Evolutionary conservation across 2,888 invertebrate species (phyloP).

Genomic region (Stomorhina lunata): DNA sequence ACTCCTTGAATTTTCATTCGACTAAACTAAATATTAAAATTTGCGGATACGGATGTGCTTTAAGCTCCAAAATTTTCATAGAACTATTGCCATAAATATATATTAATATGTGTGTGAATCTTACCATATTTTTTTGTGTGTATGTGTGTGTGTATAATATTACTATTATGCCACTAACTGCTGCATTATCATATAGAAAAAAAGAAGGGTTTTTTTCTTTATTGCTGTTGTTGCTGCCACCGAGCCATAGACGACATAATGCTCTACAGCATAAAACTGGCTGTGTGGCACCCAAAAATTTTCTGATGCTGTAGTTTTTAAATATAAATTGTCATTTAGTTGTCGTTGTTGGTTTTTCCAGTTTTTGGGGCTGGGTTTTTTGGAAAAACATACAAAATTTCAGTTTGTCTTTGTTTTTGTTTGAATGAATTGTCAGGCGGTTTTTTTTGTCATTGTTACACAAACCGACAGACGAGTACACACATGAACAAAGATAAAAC

Average conservation of each 20-base stretch:
- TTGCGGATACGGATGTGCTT: conserved; percentile 48
- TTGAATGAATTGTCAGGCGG: conserved; percentile 20
- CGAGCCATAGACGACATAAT: conserved; percentile 31
- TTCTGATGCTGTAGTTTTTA: conserved; percentile 16
- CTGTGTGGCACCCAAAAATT: conserved; percentile 36
- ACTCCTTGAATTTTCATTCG: not conserved
- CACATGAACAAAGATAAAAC: too few relatives aligned
- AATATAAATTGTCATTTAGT: conserved; percentile 38
- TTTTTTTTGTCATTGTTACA: conserved; percentile 18
- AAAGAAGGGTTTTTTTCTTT: not conserved
- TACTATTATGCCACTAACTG: conserved; percentile 46
- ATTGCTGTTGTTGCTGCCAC: not conserved
- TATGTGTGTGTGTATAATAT: not conserved
- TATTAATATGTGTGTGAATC: not conserved
- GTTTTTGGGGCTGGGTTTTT: conserved; percentile 38
- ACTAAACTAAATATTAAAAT: not conserved
- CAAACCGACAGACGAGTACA: too few relatives aligned
- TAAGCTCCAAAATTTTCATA: conserved; percentile 36
- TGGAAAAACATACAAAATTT: not conserved
- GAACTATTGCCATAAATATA: not conserved
- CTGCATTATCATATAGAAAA: conserved; percentile 33
- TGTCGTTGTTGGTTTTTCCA: not conserved
- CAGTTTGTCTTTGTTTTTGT: conserved; percentile 35
- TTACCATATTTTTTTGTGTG: not conserved
- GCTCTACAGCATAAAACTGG: conserved; percentile 22